A percentile compares a stretch with the other conserved stretches of the same genome.
Conservation (phyloP, 1,140 invertebrate species). For the Anoplophora glabripennis region DNA sequence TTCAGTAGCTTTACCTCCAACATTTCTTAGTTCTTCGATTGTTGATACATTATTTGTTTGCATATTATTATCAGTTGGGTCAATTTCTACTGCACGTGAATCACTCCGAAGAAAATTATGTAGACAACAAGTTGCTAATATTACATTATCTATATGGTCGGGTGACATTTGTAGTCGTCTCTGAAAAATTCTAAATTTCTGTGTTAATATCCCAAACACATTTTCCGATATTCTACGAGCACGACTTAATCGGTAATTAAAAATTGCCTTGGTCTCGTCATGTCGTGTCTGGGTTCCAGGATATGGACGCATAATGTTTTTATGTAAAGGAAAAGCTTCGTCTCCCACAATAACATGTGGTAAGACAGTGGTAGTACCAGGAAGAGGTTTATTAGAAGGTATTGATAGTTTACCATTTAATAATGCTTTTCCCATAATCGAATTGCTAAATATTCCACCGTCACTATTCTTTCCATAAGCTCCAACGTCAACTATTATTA, state of each 20-base stretch:
- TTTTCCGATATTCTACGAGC: constrained; percentile 12
- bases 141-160: too few species aligned
- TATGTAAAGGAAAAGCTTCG: constrained; percentile 31
- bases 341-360: constrained; percentile 26
- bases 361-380: constrained; percentile 4
- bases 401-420: constrained; percentile 1
- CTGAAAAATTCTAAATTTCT: constrained; percentile 7
- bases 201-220: constrained; percentile 15
- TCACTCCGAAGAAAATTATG: too few species aligned
- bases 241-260: constrained; percentile 15
- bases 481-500: constrained; percentile 47
- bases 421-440: constrained; percentile 13
- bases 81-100: too few species aligned
- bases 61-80: too few species aligned
- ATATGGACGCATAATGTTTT: constrained; percentile 8
- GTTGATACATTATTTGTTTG: too few species aligned
- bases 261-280: constrained; percentile 6
- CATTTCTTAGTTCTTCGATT: too few species aligned
- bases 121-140: too few species aligned
- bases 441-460: constrained; percentile 28
- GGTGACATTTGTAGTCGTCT: too few species aligned
- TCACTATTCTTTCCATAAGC: constrained; percentile 43
- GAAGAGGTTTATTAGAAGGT: constrained; percentile 5
- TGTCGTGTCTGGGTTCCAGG: neutral
- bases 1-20: too few species aligned